Base-by-base conservation (phyloP, 2,888 invertebrate genomes). In the Sepioteuthis lessoniana region DNA sequence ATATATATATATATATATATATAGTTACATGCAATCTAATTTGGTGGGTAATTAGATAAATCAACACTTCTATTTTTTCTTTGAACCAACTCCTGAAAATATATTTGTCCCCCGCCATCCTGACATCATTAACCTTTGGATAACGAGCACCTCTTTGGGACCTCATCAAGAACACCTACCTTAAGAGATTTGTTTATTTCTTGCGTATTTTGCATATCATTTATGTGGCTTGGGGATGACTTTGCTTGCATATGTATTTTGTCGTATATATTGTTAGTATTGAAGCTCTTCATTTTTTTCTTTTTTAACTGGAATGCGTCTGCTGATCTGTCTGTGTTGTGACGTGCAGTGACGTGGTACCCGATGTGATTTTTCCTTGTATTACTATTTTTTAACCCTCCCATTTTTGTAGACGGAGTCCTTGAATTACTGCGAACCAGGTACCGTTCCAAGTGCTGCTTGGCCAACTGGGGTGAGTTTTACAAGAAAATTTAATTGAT, bases 321-420 rank as follows among this genome's bases (percentile, higher is more conserved):
- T 21, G 55, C 21, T 55, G 55, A 55, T 55, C 5, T 50, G 19
- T 76, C n/a, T 35, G 76, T 76, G 76, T 16, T n/a, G 76, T 76
- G 35, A 19, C 19, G n/a, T 76, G 76, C 1, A 13, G 35, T n/a
- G 76, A 8, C n/a, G n/a, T 76, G 1, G 1, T 35, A 13, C n/a
- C n/a, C n/a, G 0, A 10, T n/a, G 76, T 76, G 25, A 76, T 16
- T 13, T n/a, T n/a, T 76, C 8, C 4, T 13, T 19, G 25, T 76
- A 35, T 76, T 76, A 76, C 76, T 76, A 76, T 76, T 76, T 76
- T n/a, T n/a, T n/a, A 76, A n/a, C n/a, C 92, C n/a, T 92, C 46
- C 46, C 42, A 92, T 35, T 92, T 92, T 92, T 92, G 46, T 92
- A 92, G 92, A 92, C 92, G 92, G 92, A 92, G 92, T 92, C 92